Percentiles rank a stretch among this genome's conserved stretches.
phyloP scores from a whole-genome alignment of 2,113 vertebrate species.

The Strix uralensis region DNA sequence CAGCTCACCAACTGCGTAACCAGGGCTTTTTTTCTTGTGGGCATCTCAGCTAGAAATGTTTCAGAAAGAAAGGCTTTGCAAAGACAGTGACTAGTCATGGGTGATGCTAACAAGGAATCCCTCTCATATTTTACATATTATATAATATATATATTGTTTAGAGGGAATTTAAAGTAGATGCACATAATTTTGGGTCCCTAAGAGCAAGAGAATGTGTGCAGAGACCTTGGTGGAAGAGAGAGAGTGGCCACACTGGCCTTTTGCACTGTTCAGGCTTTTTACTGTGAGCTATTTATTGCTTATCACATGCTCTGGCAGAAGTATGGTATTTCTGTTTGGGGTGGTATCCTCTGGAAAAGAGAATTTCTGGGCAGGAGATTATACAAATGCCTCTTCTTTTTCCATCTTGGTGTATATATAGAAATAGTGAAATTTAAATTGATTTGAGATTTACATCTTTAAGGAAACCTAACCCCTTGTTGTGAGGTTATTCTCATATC shows the following conservation, averaged over 20 bases:
- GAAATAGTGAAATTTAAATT: not conserved
- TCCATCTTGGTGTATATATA: not conserved
- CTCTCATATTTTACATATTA: not conserved
- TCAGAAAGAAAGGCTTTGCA: not conserved
- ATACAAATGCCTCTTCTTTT: not conserved
- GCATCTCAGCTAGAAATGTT: not conserved
- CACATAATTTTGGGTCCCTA: not conserved
- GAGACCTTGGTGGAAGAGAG: not conserved
- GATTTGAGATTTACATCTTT: not conserved
- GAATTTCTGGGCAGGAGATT: not conserved
- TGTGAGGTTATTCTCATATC: not conserved
- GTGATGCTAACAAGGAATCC: not conserved
- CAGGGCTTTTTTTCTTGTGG: not conserved
- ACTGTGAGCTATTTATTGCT: not conserved
- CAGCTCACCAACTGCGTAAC: not conserved
- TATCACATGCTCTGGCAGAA: not conserved
- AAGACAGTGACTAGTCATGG: rapidly evolving
- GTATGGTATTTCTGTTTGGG: not conserved
- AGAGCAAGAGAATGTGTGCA: not conserved
- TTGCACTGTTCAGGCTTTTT: not conserved
- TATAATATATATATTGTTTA: not conserved
- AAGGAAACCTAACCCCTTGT: not conserved
- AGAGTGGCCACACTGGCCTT: not conserved
- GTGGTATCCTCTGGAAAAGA: not conserved
- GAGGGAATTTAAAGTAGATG: not conserved